Conservation (phyloP, 2,113 vertebrate species). For the Lagopus muta region DNA sequence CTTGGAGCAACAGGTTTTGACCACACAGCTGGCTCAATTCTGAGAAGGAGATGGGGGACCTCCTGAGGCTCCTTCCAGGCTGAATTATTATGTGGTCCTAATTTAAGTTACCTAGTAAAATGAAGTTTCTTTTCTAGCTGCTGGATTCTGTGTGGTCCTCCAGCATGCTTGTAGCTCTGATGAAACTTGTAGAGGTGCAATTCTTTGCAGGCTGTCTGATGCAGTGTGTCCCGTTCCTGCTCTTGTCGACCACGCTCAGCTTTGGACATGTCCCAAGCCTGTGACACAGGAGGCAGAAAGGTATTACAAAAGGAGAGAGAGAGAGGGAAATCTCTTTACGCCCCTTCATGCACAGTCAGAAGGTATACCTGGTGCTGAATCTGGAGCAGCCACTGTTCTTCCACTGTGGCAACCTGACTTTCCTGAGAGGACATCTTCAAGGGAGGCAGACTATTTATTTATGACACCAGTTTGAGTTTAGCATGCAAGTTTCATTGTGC, state of each 20-base stretch:
- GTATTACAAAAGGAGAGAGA: accelerated
- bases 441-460: neutral
- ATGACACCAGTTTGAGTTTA: neutral
- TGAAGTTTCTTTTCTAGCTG: neutral
- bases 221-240: neutral
- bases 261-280: accelerated
- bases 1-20: neutral
- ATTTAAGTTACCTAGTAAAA: neutral
- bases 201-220: neutral
- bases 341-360: neutral
- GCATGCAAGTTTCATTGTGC: neutral
- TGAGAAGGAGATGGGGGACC: neutral
- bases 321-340: neutral
- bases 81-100: neutral
- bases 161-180: neutral
- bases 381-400: neutral
- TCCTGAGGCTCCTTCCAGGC: neutral
- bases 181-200: neutral
- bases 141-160: neutral
- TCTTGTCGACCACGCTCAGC: accelerated
- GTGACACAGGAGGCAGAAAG: neutral
- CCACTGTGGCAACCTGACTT: neutral
- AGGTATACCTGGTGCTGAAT: neutral
- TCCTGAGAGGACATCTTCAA: neutral
- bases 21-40: neutral